Base-by-base conservation (phyloP, 2,113 vertebrate species). In the Pedionomus torquatus region DNA sequence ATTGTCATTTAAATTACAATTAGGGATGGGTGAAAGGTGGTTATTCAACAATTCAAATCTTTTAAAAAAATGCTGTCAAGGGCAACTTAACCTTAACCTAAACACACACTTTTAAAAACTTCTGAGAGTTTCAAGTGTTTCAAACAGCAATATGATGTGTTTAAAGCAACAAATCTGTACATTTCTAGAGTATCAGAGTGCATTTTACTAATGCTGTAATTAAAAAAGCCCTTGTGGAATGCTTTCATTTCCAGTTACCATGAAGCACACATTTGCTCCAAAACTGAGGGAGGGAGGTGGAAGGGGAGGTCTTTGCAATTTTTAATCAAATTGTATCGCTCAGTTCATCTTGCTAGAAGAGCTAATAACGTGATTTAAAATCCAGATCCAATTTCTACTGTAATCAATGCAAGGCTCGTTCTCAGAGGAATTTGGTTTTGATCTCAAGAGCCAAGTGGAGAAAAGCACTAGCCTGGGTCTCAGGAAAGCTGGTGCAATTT, bases 1-100 rank as follows among this genome's bases (percentile, higher is more conserved):
- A 99, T 99, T 99, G 99, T 99, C 99, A 99, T 99, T 99, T 99
- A 99, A 98, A 99, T 99, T 99, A 98, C 98, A 99, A 99, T 99
- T 98, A 99, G 98, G 98, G 97, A 97, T 97, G 97, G 99, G 98
- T 98, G 98, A 99, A 97, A 98, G 98, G 98, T 99, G 98, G 98
- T 98, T 98, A 98, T 98, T 98, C 98, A 98, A 98, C 98, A 98
- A 96, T 98, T 98, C 98, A 98, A 99, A 99, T 98, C 98, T 98
- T 99, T 98, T 58, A 66, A 52, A 92, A 93, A 96, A 98, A 98
- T 96, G 93, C 97, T 98, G 97, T 98, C 98, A 98, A 98, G 98
- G 98, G 97, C 97, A 97, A 97, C 97, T 98, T 98, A 98, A 98
- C 98, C 98, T 98, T 97, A 98, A 98, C 97, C 97, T 97, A 98